Base-by-base conservation (phyloP, 2,888 invertebrate genomes). In the Bombylius major region DNA sequence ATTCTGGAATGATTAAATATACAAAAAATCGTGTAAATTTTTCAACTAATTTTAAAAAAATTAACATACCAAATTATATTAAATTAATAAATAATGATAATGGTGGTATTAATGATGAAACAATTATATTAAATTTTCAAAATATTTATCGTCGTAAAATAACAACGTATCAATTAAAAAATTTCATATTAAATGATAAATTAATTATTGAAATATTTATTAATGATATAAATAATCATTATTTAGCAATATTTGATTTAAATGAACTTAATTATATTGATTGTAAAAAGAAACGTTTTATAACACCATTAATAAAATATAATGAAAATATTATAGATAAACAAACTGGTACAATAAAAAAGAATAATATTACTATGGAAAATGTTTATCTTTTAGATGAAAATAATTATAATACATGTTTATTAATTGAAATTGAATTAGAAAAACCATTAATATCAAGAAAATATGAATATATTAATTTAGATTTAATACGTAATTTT, bases 341-440 rank as follows among this genome's bases (percentile, higher is more conserved):
- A 53, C 1, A 14, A 5, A 4, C 4, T 13, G 4, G 7, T 33
- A 32, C 52, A 45, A 5, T 13, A 8, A 46, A 42, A n/a, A 23
- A 23, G 31, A 14, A 42, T 31, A 44, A 52, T 34, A 32, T 4
- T 6, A 36, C 6, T 36, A 8, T 11, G 11, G 4, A 31, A 48
- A 11, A 9, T 8, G n/a, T 44, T 32, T 49, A n/a, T 39, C 7
- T 46, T 34, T 33, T 32, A n/a, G 50, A 50, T 50, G 55, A 56
- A 5, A 42, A 58, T 36, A 54, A 52, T 4, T 52, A 48, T 5
- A 56, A 31, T 32, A 44, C 56, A n/a, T 52, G 55, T 31, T 5
- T 54, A 34, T 14, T 51, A 5, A 5, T 59, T 23, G 50, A 53
- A 5, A 45, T 56, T 32, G 42, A 44, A 44, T 5, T 59, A 1